A percentile compares a stretch with the other conserved stretches of the same genome.
Conservation (phyloP, 2,797 vertebrate genomes). For the Astyanax mexicanus region DNA sequence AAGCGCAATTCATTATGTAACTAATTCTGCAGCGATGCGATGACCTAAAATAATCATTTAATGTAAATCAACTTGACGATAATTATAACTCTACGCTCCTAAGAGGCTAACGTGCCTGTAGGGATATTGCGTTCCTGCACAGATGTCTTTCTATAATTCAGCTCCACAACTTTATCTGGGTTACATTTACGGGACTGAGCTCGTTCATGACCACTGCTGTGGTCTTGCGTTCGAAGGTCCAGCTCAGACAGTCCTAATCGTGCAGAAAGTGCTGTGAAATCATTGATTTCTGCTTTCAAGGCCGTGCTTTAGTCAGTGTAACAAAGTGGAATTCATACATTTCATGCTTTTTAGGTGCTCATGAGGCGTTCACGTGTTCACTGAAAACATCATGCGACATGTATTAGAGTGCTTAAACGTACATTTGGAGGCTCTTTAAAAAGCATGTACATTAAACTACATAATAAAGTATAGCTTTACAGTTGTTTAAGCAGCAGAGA, state of each 20-base stretch:
- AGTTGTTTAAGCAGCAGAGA: too few relatives aligned
- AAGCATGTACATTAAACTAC: neutral
- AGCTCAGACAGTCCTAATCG: neutral
- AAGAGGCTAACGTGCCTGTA: neutral
- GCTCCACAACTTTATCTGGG: neutral
- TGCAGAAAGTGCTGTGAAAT: neutral
- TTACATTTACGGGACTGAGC: neutral
- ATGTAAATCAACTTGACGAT: neutral
- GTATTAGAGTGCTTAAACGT: neutral
- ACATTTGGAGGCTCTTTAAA: neutral
- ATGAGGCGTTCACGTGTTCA: conserved; percentile 1
- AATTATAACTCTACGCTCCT: neutral
- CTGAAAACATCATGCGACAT: neutral
- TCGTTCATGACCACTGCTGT: conserved; percentile 2
- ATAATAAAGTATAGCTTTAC: too few relatives aligned
- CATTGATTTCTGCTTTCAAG: conserved; percentile 21
- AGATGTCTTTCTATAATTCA: neutral
- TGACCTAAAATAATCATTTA: neutral
- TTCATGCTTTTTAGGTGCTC: conserved; percentile 33
- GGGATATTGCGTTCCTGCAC: neutral
- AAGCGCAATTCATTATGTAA: neutral
- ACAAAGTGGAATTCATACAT: conserved; percentile 29
- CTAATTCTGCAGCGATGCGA: neutral
- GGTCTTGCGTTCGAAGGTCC: conserved; percentile 9
- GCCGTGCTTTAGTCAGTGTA: conserved; percentile 1